These are phyloP conservation scores for Xestia ashworthii DNA, from an alignment of 2,888 invertebrate species.

Conservation along the genomic window DNA sequence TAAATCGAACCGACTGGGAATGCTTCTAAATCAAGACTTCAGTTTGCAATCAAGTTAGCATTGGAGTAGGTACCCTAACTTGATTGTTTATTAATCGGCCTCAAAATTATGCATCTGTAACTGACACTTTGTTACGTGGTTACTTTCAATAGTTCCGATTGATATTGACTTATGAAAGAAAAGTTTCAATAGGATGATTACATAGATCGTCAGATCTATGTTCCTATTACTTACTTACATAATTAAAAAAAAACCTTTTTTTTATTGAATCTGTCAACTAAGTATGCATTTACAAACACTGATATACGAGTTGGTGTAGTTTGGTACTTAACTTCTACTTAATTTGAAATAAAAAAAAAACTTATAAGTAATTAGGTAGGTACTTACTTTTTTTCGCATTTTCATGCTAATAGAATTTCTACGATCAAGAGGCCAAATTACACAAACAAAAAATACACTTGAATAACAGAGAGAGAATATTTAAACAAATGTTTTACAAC, in stretches of 20 bases:
- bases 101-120: not conserved
- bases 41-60: slow-evolving; percentile 12
- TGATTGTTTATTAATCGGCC: slow-evolving; percentile 5
- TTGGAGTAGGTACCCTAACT: not conserved
- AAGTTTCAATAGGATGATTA: not conserved
- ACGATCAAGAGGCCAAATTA: too few relatives aligned
- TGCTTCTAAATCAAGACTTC: slow-evolving; percentile 13
- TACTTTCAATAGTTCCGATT: not conserved
- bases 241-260: not conserved
- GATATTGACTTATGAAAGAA: not conserved
- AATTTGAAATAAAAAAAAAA: not conserved
- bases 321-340: not conserved
- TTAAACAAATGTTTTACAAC: slow-evolving; percentile 68
- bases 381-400: too few relatives aligned
- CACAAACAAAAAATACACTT: too few relatives aligned
- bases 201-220: too few relatives aligned
- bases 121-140: not conserved
- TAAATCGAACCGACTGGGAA: slow-evolving; percentile 9
- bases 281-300: not conserved
- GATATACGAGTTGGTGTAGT: too few relatives aligned
- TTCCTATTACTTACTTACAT: not conserved
- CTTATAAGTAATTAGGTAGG: too few relatives aligned
- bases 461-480: slow-evolving; percentile 51
- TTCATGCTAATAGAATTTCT: too few relatives aligned
- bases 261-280: not conserved